These are phyloP conservation scores for Cavia aperea DNA, from an alignment of 2,113 vertebrate species.

Conservation along the genomic window DNA sequence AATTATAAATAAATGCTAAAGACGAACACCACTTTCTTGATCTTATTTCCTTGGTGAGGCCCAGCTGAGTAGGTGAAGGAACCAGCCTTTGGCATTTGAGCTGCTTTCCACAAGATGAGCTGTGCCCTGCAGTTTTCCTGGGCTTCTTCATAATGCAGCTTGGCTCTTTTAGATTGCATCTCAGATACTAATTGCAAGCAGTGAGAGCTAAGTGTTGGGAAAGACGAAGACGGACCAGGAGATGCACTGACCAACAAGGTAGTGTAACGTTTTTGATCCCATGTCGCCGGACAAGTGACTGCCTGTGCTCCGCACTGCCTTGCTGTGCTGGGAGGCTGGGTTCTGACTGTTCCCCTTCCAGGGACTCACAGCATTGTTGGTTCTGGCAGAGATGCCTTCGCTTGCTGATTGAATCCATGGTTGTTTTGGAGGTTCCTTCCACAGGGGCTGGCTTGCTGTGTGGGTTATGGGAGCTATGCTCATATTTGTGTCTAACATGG, in stretches of 20 bases:
- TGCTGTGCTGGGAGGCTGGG: not conserved
- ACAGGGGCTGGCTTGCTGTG: not conserved
- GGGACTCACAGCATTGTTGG: not conserved
- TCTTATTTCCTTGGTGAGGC: slow-evolving; percentile 78
- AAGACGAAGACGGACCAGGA: slow-evolving; percentile 66
- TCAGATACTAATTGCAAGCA: slow-evolving; percentile 63
- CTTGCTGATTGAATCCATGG: not conserved
- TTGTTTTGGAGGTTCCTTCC: not conserved
- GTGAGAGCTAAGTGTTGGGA: slow-evolving; percentile 59
- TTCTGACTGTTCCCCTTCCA: not conserved
- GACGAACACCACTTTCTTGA: slow-evolving; percentile 79
- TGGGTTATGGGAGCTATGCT: not conserved
- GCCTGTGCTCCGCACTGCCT: not conserved
- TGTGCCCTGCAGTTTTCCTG: slow-evolving; percentile 11
- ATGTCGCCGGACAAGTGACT: not conserved
- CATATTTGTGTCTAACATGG: not conserved
- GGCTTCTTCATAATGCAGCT: slow-evolving; percentile 55
- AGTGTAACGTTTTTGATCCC: slow-evolving; percentile 47
- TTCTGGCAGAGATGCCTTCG: not conserved
- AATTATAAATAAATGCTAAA: slow-evolving; percentile 94
- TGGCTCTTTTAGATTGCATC: slow-evolving; percentile 61
- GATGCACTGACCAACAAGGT: slow-evolving; percentile 59
- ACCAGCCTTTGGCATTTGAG: slow-evolving; percentile 1
- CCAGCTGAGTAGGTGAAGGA: slow-evolving; percentile 60
- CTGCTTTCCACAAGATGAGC: slow-evolving; percentile 45